Percentiles rank a stretch among this genome's conserved stretches.
Evolutionary conservation across 2,797 vertebrate genomes (phyloP).

Genomic region (Lutjanus argentimaculatus): DNA sequence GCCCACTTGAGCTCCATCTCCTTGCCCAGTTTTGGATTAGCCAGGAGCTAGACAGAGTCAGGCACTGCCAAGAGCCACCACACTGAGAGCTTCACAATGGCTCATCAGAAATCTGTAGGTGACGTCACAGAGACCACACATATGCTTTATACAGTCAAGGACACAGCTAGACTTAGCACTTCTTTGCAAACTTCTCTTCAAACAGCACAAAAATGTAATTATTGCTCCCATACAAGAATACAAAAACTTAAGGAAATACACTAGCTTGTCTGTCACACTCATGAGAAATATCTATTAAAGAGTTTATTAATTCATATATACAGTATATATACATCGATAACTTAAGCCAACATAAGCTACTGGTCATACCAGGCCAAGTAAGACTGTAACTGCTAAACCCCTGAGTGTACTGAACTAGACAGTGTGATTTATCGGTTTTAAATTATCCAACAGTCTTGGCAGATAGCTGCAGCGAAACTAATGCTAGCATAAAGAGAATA

Average conservation of each 20-base stretch:
- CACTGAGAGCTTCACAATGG: too few relatives aligned
- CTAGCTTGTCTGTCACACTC: background rate
- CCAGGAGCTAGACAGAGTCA: too few relatives aligned
- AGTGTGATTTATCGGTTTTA: background rate
- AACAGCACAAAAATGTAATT: too few relatives aligned
- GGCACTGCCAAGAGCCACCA: too few relatives aligned
- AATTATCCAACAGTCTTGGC: background rate
- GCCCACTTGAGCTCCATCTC: too few relatives aligned
- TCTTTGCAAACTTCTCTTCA: too few relatives aligned
- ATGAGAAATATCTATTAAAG: background rate
- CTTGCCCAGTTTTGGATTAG: too few relatives aligned
- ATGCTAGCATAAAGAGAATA: background rate
- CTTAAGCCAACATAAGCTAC: background rate
- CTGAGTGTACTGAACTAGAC: background rate
- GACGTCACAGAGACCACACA: too few relatives aligned
- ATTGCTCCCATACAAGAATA: background rate
- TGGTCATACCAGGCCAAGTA: background rate
- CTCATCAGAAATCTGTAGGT: too few relatives aligned
- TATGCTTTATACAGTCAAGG: too few relatives aligned
- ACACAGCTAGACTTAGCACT: too few relatives aligned
- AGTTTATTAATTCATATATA: background rate
- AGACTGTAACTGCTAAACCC: background rate
- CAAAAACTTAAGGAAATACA: background rate
- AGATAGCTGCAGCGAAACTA: background rate
- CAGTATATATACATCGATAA: too few relatives aligned